These are phyloP conservation scores for Protobothrops flavoviridis DNA, from an alignment of 2,113 vertebrate species.

Conservation along the genomic window DNA sequence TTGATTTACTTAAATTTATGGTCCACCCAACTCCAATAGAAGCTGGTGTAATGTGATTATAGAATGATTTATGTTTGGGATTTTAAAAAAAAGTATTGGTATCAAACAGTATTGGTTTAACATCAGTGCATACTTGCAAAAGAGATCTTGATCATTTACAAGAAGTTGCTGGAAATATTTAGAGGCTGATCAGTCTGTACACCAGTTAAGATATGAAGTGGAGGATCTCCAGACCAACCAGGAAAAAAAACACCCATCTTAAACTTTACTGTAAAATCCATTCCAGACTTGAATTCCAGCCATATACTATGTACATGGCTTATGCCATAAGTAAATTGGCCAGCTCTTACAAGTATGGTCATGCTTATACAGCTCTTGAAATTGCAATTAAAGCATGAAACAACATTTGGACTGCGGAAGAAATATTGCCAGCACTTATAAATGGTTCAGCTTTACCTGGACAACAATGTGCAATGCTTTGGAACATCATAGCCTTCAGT, in stretches of 20 bases:
- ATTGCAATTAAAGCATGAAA: constrained; percentile 68
- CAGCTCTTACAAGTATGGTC: constrained; percentile 27
- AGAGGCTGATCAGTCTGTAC: background rate
- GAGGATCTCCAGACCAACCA: background rate
- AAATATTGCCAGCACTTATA: background rate
- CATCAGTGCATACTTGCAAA: accelerated
- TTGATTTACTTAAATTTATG: background rate
- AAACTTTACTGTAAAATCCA: constrained; percentile 44
- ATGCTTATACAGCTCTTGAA: constrained; percentile 54
- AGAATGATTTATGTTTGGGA: background rate
- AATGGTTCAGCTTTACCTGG: constrained; percentile 11
- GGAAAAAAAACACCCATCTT: background rate
- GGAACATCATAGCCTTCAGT: background rate
- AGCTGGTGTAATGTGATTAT: background rate
- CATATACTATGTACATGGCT: background rate
- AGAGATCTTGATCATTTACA: background rate
- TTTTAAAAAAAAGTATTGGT: background rate
- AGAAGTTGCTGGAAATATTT: background rate
- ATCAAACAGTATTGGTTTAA: background rate
- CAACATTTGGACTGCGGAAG: constrained; percentile 37
- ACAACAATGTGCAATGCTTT: background rate
- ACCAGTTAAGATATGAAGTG: background rate
- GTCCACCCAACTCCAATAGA: background rate
- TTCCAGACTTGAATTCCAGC: constrained; percentile 41
- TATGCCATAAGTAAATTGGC: constrained; percentile 43